Conservation (phyloP, 2,888 invertebrate genomes). For the Caenorhabditis becei region DNA sequence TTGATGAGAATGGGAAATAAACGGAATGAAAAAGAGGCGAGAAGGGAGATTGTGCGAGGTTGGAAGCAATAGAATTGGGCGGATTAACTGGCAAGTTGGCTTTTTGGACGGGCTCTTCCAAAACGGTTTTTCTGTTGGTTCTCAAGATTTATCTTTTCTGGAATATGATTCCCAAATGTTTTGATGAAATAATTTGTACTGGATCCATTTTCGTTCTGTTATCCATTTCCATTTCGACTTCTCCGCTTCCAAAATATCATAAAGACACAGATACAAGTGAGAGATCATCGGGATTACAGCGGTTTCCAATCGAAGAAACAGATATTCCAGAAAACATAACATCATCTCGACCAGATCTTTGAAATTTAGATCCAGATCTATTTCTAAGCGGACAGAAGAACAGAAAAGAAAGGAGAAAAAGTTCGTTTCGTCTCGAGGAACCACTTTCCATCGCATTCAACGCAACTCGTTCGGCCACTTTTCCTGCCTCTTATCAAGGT, state of each 20-base stretch:
- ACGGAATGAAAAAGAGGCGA: background rate
- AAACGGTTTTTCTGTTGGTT: too few relatives aligned
- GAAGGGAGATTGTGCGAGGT: background rate
- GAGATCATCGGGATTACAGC: too few relatives aligned
- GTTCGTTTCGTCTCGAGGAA: background rate
- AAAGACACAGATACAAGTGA: too few relatives aligned
- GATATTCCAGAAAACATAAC: background rate
- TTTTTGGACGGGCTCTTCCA: too few relatives aligned
- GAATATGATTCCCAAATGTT: too few relatives aligned
- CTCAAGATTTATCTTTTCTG: too few relatives aligned
- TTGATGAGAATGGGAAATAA: slow-evolving; percentile 1
- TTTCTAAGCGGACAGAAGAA: background rate
- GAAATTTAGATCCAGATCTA: background rate
- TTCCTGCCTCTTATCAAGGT: slow-evolving; percentile 20
- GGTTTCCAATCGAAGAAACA: too few relatives aligned
- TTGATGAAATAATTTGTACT: too few relatives aligned
- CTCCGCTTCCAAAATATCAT: too few relatives aligned
- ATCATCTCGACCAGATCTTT: background rate
- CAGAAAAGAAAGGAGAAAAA: background rate
- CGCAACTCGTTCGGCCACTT: slow-evolving; percentile 20
- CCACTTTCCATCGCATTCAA: background rate
- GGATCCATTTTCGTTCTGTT: too few relatives aligned
- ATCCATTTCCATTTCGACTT: too few relatives aligned
- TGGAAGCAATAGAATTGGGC: background rate
- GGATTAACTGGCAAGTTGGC: background rate